Base-by-base conservation (phyloP, 1,140 invertebrate genomes). In the Drusus annulatus region DNA sequence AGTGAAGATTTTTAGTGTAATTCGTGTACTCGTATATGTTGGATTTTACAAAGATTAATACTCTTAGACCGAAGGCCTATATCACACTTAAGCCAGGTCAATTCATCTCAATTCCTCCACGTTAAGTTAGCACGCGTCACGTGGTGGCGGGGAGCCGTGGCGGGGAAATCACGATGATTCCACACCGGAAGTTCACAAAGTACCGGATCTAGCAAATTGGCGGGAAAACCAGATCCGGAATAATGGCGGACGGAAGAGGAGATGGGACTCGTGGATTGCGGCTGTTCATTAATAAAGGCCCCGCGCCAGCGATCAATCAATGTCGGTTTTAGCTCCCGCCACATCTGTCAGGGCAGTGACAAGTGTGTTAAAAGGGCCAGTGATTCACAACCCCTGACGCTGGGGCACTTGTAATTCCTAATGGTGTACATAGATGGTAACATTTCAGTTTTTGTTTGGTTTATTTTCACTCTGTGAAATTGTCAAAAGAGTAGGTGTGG, bases 291-390 rank as follows among this genome's bases (percentile, higher is more conserved):
- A 76, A 76, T 76, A 76, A 76, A 76, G 74, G 56, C 50, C 69
- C 69, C 69, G 45, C 31, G 50, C 76, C 69, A 75, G 69, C 74
- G 79, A 80, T 80, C 79, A 68, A 77, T 80, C 73, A 80, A 56
- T 75, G 79, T 77, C 79, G 63, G 56, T 21, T 21, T 73, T 73
- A 21, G 71, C 60, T 51, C 79, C 73, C 54, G 79, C 79, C 79
- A 62, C 79, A 76, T 75, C 69, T 76, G 79, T 80, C 79, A 76
- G 25, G 36, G 2, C 58, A 60, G 68, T 79, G 68, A 80, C 79
- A 80, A 80, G 71, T 80, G 28, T 76, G 79, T 80, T 79, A 73
- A 73, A 68, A 73, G 52, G 52, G 19, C 68, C 52, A 25, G 23
- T 54, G 69, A 54, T 65, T 68, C 62, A 28, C 62, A 23, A 50